phyloP scores from a whole-genome alignment of 2,113 vertebrate species.

The Rutilus rutilus region DNA sequence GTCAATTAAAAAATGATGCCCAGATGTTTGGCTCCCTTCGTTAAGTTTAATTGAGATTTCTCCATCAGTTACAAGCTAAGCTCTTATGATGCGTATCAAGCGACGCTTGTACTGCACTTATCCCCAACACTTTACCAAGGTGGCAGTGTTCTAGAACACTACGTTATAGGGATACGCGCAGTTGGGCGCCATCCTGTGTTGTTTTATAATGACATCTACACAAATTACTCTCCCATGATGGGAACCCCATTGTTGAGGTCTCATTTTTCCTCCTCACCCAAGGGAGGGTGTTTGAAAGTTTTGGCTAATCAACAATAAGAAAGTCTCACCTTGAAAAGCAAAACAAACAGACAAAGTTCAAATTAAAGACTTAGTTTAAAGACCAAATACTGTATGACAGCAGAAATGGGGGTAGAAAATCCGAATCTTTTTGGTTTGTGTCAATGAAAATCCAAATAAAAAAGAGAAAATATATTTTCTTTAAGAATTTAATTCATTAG shows the following conservation, averaged over 20 bases:
- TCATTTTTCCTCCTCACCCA: slow-evolving; percentile 25
- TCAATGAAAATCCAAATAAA: background rate
- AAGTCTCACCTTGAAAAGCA: slow-evolving; percentile 21
- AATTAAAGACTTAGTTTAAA: background rate
- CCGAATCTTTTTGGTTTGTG: no score
- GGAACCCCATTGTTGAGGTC: background rate
- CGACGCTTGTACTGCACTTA: background rate
- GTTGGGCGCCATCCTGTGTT: background rate
- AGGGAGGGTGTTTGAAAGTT: slow-evolving; percentile 13
- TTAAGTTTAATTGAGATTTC: slow-evolving; percentile 47
- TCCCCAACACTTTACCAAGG: slow-evolving; percentile 3
- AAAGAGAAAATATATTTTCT: background rate
- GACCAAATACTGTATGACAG: background rate
- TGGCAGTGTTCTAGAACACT: background rate
- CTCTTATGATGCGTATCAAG: background rate
- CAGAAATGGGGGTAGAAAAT: background rate
- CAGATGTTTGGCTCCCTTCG: slow-evolving; percentile 44
- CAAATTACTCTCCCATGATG: background rate
- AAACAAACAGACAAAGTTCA: background rate
- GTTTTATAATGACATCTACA: slow-evolving; percentile 1
- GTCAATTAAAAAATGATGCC: slow-evolving; percentile 39
- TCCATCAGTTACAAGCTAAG: slow-evolving; percentile 4
- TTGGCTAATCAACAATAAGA: slow-evolving; percentile 5
- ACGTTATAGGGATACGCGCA: slow-evolving; percentile 11
- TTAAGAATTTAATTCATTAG: background rate